Base-by-base conservation (phyloP, 2,888 invertebrate genomes). In the Agrotis clavis region DNA sequence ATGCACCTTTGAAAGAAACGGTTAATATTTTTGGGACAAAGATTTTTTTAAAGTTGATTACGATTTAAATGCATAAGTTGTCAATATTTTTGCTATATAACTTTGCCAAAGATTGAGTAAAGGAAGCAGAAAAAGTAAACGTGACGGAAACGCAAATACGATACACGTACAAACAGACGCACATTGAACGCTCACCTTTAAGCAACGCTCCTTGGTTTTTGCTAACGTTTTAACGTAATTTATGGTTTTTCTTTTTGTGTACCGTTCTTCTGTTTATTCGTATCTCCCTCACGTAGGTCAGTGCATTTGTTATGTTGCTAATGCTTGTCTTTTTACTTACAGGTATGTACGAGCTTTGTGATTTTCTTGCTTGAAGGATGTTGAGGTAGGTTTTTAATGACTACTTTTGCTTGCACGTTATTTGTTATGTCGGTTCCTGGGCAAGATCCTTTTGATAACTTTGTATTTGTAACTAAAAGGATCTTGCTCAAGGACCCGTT, bases 221-320 rank as follows among this genome's bases (percentile, higher is more conserved):
- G 92, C 89, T 82, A 78, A 86, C 90, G 91, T 92, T 94, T 94
- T 92, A 92, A 92, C 90, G 87, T 92, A 93, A 94, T 95, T 94
- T 94, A 94, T 94, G 88, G 93, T 90, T 92, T 90, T 90, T 92
- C 91, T 94, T 94, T 93, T 92, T 89, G 87, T 85, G 80, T 79
- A 82, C 87, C 86, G 86, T 88, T 89, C 41, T 41, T 83, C 87
- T 76, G 71, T 87, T 86, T 88, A 87, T 90, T 90, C 88, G 89
- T 88, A 88, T 86, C 89, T 90, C 88, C 87, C 88, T 88, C 88
- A 87, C 89, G 88, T 89, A 90, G 90, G 91, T 90, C 89, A 90
- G 85, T 90, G 87, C 88, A 88, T 91, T 90, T 91, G 89, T 90
- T 90, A 88, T 84, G 82, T 83, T 69, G 88, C 85, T 86, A 82